phyloP scores from a whole-genome alignment of 1,140 invertebrate species.

The Dendroctonus ponderosae region DNA sequence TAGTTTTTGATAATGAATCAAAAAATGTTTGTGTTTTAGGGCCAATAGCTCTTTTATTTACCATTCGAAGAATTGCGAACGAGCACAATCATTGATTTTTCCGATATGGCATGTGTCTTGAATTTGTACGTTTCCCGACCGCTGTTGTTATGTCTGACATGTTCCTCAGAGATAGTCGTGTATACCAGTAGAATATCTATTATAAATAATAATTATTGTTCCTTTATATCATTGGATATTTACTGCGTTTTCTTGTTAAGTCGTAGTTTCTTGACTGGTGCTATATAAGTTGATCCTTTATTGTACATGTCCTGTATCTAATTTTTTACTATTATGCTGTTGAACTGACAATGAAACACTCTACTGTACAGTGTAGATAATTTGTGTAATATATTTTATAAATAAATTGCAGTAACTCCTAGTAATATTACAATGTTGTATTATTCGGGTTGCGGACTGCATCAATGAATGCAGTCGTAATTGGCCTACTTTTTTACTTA shows the following conservation, averaged over 20 bases:
- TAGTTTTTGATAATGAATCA: too few species aligned
- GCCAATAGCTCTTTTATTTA: too few species aligned
- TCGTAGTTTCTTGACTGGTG: conserved; percentile 50
- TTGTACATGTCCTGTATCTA: conserved; percentile 39
- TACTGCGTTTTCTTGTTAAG: conserved; percentile 44
- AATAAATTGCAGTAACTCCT: conserved; percentile 50
- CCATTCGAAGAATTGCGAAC: not conserved
- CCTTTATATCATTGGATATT: conserved; percentile 37
- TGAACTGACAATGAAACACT: conserved; percentile 41
- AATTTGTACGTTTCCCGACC: not conserved
- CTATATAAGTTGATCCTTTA: conserved; percentile 47
- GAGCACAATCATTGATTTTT: conserved; percentile 7
- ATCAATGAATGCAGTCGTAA: too few species aligned
- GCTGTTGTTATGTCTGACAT: conserved; percentile 8
- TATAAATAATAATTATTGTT: conserved; percentile 19
- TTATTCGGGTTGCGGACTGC: conserved; percentile 4
- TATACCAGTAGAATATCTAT: conserved; percentile 15
- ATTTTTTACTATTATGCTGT: conserved; percentile 44
- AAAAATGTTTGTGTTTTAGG: too few species aligned
- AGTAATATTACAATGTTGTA: conserved; percentile 42
- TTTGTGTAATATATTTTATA: conserved; percentile 54
- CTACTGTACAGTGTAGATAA: conserved; percentile 52
- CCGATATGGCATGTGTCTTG: too few species aligned
- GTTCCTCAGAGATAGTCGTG: conserved; percentile 4
- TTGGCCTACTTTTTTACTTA: too few species aligned